Evolutionary conservation across 2,113 vertebrate species (phyloP).

Genomic region (Syrrhaptes paradoxus): DNA sequence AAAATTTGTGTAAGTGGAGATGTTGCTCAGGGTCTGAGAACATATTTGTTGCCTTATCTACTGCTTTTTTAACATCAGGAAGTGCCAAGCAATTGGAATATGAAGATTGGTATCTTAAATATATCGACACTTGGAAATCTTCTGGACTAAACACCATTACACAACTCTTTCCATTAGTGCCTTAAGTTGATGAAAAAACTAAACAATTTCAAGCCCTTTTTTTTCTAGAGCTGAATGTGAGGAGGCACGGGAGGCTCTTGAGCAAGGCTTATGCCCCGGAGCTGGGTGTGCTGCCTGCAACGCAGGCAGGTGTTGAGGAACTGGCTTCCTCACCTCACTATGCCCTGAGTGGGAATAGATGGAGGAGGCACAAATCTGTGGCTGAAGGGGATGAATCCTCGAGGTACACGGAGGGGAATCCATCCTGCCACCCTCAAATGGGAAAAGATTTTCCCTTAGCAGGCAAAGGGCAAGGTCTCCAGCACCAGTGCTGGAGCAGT

Average conservation of each 20-base stretch:
- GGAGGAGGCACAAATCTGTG: not conserved
- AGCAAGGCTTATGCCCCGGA: not conserved
- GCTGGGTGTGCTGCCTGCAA: not conserved
- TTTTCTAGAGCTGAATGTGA: not conserved
- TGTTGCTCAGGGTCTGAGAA: not conserved
- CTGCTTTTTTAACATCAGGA: not conserved
- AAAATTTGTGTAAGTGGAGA: not conserved
- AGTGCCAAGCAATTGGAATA: slow-evolving; percentile 15
- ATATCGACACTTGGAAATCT: slow-evolving; percentile 64
- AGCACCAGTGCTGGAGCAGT: not conserved
- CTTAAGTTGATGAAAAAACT: slow-evolving; percentile 42
- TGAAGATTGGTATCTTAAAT: slow-evolving; percentile 57
- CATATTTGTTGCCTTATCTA: slow-evolving; percentile 8
- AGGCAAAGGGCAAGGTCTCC: not conserved
- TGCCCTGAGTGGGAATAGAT: not conserved
- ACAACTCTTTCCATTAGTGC: slow-evolving; percentile 47
- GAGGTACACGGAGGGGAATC: rapidly evolving
- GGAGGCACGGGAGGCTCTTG: not conserved
- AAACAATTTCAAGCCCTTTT: not conserved
- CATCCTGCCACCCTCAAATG: not conserved
- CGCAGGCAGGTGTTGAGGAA: not conserved
- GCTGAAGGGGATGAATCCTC: not conserved
- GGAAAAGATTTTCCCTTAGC: not conserved
- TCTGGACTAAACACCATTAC: slow-evolving; percentile 11
- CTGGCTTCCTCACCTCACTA: not conserved